These are phyloP conservation scores for Pocillopora damicornis DNA, from an alignment of 64 coral and sea anemone species.

Conservation along the genomic window DNA sequence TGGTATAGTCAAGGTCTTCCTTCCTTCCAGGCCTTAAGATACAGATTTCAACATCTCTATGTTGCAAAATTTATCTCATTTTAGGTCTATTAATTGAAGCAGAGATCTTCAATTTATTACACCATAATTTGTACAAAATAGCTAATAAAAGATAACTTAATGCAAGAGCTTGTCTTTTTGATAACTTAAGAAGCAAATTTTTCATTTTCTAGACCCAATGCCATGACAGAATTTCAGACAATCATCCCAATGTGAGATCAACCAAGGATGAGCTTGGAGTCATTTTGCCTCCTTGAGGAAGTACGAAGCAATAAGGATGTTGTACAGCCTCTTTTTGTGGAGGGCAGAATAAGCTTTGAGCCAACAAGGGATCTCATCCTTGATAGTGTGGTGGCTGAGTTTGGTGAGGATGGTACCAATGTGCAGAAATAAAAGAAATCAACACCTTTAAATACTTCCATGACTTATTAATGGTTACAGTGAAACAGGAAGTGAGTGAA, in stretches of 20 bases:
- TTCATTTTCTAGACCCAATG: constrained; percentile 3
- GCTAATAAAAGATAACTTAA: not conserved
- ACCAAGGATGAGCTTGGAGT: constrained; percentile 10
- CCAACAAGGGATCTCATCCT: constrained; percentile 58
- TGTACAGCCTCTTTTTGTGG: constrained; percentile 43
- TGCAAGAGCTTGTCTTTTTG: not conserved
- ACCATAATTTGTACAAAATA: not conserved
- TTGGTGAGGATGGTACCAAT: constrained; percentile 69
- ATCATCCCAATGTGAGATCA: constrained; percentile 10
- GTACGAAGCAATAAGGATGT: constrained; percentile 31
- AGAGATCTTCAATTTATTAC: not conserved
- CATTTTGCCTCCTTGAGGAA: constrained; percentile 28
- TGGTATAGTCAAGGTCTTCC: not conserved
- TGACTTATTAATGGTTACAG: constrained; percentile 53
- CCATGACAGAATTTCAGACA: constrained; percentile 8
- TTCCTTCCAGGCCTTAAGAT: constrained; percentile 3
- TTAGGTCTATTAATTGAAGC: not conserved
- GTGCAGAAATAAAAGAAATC: constrained; percentile 51
- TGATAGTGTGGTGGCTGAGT: constrained; percentile 55
- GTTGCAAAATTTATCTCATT: not conserved
- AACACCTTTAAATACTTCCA: constrained; percentile 60
- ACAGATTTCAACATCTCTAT: constrained; percentile 24
- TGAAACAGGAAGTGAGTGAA: constrained; percentile 51
- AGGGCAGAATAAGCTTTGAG: constrained; percentile 34
- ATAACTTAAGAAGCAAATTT: not conserved